Percentiles rank a stretch among this genome's conserved stretches.
These are phyloP conservation scores for Bradypus variegatus DNA, from an alignment of 2,797 vertebrate genomes.

Conservation along the genomic window DNA sequence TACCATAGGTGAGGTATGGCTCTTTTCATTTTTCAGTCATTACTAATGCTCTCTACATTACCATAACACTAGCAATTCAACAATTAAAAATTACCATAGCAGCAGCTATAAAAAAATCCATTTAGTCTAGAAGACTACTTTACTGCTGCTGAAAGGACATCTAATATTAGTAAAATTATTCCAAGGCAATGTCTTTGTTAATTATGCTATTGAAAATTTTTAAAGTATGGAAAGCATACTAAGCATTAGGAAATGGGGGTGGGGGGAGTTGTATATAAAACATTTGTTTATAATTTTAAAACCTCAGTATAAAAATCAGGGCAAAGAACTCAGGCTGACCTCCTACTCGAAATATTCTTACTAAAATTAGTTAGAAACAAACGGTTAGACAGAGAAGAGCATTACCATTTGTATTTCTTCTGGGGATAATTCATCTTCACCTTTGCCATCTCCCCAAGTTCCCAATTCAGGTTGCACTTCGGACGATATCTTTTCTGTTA, in stretches of 20 bases:
- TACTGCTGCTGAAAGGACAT: not conserved
- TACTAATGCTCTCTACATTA: no score
- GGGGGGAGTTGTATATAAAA: not conserved
- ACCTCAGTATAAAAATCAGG: not conserved
- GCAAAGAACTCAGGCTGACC: not conserved
- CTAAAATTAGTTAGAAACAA: not conserved
- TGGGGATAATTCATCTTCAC: slow-evolving; percentile 93
- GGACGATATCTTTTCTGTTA: slow-evolving; percentile 77
- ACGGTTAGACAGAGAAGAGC: not conserved
- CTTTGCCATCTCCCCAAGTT: slow-evolving; percentile 82
- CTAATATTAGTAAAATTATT: slow-evolving; percentile 27
- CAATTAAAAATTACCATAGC: not conserved
- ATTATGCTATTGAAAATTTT: slow-evolving; percentile 26
- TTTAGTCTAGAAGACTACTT: not conserved
- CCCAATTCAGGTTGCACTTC: slow-evolving; percentile 76
- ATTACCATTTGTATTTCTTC: slow-evolving; percentile 98
- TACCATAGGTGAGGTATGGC: not conserved
- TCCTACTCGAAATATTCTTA: no score
- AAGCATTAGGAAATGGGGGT: slow-evolving; percentile 27
- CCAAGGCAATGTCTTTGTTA: not conserved
- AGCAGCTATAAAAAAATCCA: not conserved
- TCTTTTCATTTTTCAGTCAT: not conserved
- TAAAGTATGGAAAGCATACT: not conserved
- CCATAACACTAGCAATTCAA: no score
- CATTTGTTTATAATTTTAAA: not conserved